Percentiles rank a stretch among this genome's conserved stretches.
phyloP scores from a whole-genome alignment of 2,113 vertebrate species.

The Mesoclemmys tuberculata region DNA sequence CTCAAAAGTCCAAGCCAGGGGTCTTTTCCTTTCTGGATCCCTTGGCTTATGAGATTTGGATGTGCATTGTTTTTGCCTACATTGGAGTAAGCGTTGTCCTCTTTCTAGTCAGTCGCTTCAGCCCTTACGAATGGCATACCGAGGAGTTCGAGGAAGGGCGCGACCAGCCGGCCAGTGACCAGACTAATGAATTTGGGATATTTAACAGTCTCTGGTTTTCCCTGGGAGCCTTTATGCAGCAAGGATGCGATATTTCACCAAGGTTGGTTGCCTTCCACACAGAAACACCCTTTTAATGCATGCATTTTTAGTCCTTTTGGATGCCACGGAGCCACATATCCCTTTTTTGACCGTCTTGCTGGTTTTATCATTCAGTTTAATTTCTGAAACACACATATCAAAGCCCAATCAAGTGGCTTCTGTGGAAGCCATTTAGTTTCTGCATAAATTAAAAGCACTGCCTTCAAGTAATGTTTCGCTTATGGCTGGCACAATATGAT shows the following conservation, averaged over 20 bases:
- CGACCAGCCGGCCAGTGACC: constrained; percentile 86
- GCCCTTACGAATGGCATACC: constrained; percentile 97
- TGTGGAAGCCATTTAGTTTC: neutral
- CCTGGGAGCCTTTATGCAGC: constrained; percentile 98
- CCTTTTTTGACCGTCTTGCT: neutral
- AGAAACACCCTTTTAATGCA: neutral
- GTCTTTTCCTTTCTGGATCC: constrained; percentile 99
- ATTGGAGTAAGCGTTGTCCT: constrained; percentile 98
- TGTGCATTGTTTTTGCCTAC: constrained; percentile 99
- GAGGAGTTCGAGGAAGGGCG: constrained; percentile 93
- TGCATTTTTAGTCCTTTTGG: neutral
- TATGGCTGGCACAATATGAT: neutral
- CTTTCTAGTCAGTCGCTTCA: constrained; percentile 98
- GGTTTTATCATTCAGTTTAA: neutral
- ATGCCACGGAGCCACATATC: neutral
- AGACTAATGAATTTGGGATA: constrained; percentile 97
- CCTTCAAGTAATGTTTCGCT: neutral
- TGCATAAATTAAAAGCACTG: neutral
- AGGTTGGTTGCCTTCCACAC: constrained; percentile 82
- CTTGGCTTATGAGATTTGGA: constrained; percentile 99
- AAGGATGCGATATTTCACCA: constrained; percentile 99
- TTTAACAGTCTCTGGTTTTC: constrained; percentile 99
- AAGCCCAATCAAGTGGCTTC: too few relatives aligned
- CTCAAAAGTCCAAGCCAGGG: constrained; percentile 97
- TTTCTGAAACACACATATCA: neutral